Evolutionary conservation across 2,797 vertebrate species (phyloP), one percentile per base, ranked within the genome.

Genomic region (Danio tinwini): DNA sequence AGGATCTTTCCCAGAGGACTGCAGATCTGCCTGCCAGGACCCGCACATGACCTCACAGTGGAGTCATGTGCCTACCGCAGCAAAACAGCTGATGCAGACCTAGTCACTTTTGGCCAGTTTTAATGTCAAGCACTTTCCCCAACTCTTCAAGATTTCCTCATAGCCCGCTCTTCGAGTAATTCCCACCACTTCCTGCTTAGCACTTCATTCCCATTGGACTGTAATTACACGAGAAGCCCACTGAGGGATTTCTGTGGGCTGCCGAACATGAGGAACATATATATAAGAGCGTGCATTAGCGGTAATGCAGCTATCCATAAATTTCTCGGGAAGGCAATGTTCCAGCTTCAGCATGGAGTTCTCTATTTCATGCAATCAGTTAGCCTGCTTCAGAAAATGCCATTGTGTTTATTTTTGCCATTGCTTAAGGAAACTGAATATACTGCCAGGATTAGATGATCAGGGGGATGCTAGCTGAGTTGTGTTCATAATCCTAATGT

Each of bases 401-500:
- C 13, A 3, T 63, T 63, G 12, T 75, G 69, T 70, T 49, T 63
- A 19, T 74, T 37, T 81, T 69, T 76, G 14, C 63, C 58, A 40
- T 40, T 74, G 67, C 16, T 45, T 44, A 83, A 76, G n/a, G 74
- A 49, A 87, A 82, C 88, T 64, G 84, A 76, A 73, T 71, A 58
- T 42, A 70, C 79, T 83, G 83, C 74, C 83, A 82, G 78, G 37
- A 74, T 89, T 87, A 86, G 85, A 87, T n/a, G n/a, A n/a, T n/a
- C n/a, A n/a, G n/a, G n/a, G n/a, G n/a, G n/a, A n/a, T 84, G 81
- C 52, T 70, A 17, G 55, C 78, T 62, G 49, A 72, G 10, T 83
- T 78, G 50, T 83, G 77, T 84, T 82, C 72, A 75, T 83, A 77
- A 81, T 87, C 82, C 76, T 45, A 83, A 81, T 50, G 11, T 50